Evolutionary conservation across 2,888 invertebrate species (phyloP).

Genomic region (Oconnorella tubifera): DNA sequence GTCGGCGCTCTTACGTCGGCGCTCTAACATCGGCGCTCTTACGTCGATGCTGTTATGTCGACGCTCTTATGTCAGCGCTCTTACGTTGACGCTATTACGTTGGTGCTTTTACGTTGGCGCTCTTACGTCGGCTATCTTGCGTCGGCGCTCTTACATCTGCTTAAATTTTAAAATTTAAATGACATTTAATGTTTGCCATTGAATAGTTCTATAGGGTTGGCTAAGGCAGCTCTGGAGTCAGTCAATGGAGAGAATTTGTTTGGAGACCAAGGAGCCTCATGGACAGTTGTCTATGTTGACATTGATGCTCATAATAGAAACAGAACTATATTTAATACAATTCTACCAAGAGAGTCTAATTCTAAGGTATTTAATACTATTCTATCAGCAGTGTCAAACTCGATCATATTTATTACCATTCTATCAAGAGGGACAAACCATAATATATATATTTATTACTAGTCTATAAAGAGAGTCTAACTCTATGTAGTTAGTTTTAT

Average conservation of each 20-base stretch:
- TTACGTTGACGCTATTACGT: too few relatives aligned
- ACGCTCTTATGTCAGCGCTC: too few relatives aligned
- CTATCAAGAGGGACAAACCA: neutral
- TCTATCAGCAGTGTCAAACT: neutral
- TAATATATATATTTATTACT: neutral
- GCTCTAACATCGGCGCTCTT: too few relatives aligned
- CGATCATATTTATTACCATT: neutral
- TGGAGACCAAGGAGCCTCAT: constrained; percentile 93
- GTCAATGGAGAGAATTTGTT: constrained; percentile 98
- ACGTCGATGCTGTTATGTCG: too few relatives aligned
- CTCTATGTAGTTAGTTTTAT: too few relatives aligned
- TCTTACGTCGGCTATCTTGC: too few relatives aligned
- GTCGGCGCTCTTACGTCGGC: too few relatives aligned
- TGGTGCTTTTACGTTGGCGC: too few relatives aligned
- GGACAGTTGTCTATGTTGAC: constrained; percentile 98
- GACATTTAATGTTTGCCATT: too few relatives aligned
- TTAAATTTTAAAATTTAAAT: too few relatives aligned
- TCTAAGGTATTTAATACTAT: constrained; percentile 73
- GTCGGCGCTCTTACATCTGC: too few relatives aligned
- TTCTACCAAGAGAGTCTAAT: constrained; percentile 90
- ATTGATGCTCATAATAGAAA: constrained; percentile 99
- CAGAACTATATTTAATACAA: constrained; percentile 95
- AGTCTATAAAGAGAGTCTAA: neutral
- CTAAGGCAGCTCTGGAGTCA: constrained; percentile 95
- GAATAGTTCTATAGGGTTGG: constrained; percentile 83